Evolutionary conservation across 1,140 invertebrate species (phyloP).

Genomic region (Panagrolaimus sp.): DNA sequence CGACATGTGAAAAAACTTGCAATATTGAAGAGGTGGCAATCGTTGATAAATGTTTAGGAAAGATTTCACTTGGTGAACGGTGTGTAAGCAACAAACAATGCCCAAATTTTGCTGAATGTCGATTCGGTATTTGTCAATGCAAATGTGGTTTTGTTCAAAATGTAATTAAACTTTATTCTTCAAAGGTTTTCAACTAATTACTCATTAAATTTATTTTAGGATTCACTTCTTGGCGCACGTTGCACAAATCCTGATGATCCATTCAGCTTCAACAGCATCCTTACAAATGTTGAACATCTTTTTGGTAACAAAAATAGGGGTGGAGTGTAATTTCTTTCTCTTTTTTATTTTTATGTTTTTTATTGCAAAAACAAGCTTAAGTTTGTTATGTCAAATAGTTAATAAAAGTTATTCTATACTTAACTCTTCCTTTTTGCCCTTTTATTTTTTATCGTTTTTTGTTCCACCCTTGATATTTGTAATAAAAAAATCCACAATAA

Average conservation of each 20-base stretch:
- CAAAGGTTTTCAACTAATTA: not conserved
- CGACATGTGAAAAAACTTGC: slow-evolving; percentile 55
- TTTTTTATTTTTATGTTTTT: not conserved
- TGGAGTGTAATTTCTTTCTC: slow-evolving; percentile 4
- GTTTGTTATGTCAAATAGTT: too few species aligned
- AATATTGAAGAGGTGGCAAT: slow-evolving; percentile 45
- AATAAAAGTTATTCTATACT: too few species aligned
- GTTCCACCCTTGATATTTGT: too few species aligned
- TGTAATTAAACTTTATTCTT: slow-evolving; percentile 20
- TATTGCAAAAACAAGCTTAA: too few species aligned
- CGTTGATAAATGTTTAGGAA: slow-evolving; percentile 50
- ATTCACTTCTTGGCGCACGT: slow-evolving; percentile 35
- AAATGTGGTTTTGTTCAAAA: slow-evolving; percentile 48
- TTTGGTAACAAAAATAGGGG: slow-evolving; percentile 31
- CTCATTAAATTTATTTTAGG: slow-evolving; percentile 32
- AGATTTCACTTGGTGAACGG: slow-evolving; percentile 38
- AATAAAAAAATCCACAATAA: too few species aligned
- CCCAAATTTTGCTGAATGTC: slow-evolving; percentile 49
- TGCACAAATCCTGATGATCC: slow-evolving; percentile 54
- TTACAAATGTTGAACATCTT: slow-evolving; percentile 44
- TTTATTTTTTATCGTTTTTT: too few species aligned
- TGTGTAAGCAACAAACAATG: slow-evolving; percentile 55
- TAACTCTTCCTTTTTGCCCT: too few species aligned
- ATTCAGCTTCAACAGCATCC: slow-evolving; percentile 42
- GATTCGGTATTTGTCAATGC: slow-evolving; percentile 58